These are phyloP conservation scores for Typhlichthys eigenmanni DNA, from an alignment of 2,797 vertebrate species.

Conservation along the genomic window DNA sequence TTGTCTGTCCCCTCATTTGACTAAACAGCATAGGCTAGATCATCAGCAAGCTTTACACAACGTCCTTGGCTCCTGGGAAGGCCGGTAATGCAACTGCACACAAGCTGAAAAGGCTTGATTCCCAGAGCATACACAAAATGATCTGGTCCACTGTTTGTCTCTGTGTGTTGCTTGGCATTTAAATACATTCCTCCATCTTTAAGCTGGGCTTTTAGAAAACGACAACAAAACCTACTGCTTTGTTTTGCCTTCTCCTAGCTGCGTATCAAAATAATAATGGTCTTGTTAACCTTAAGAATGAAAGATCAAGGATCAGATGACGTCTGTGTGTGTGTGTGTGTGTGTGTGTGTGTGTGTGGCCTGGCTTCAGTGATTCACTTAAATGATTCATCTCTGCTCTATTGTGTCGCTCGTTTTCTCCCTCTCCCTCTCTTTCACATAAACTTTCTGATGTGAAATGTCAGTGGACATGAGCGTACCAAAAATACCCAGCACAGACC, in stretches of 20 bases:
- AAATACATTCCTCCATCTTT: constrained; percentile 61
- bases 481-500: constrained; percentile 47
- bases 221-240: constrained; percentile 44
- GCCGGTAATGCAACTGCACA: background rate
- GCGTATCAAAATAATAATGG: constrained; percentile 42
- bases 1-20: background rate
- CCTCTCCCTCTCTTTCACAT: background rate
- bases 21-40: background rate
- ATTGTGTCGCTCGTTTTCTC: constrained; percentile 45
- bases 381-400: constrained; percentile 47
- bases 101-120: constrained; percentile 12
- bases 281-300: constrained; percentile 38
- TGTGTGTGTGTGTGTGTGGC: constrained; percentile 16
- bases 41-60: background rate
- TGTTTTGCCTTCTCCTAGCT: constrained; percentile 18
- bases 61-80: no score
- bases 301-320: constrained; percentile 31
- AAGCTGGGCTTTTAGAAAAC: constrained; percentile 57
- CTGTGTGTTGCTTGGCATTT: constrained; percentile 42
- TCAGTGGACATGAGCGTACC: constrained; percentile 55
- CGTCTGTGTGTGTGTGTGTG: constrained; percentile 20
- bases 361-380: constrained; percentile 50
- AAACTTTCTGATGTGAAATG: constrained; percentile 50
- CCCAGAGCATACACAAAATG: constrained; percentile 32
- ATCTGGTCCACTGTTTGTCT: constrained; percentile 37